Conservation (phyloP, 2,888 invertebrate genomes). For the Nineta flava region DNA sequence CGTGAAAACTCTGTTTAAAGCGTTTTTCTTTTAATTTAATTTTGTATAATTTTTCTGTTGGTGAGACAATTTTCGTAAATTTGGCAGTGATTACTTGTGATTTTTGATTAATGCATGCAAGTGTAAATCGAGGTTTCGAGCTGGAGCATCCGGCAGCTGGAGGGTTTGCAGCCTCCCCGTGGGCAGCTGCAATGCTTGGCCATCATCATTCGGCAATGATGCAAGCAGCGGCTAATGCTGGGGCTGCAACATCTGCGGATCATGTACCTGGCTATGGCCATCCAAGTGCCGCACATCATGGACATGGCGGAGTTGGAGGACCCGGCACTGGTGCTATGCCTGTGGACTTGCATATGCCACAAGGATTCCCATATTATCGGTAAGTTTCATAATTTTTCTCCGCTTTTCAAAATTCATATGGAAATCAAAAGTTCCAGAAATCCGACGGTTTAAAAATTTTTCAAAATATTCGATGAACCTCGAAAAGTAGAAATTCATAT, state of each 20-base stretch:
- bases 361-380: conserved; percentile 85
- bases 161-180: conserved; percentile 58
- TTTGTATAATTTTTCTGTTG: too few relatives aligned
- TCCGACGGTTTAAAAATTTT: too few relatives aligned
- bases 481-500: too few relatives aligned
- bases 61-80: too few relatives aligned
- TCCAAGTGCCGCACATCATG: conserved; percentile 38
- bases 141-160: conserved; percentile 64
- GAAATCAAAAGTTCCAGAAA: too few relatives aligned
- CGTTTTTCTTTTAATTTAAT: too few relatives aligned
- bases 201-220: conserved; percentile 33
- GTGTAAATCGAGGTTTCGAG: conserved; percentile 25
- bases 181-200: conserved; percentile 57
- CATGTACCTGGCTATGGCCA: conserved; percentile 45
- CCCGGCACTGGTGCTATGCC: conserved; percentile 51
- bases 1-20: too few relatives aligned
- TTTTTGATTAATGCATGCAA: conserved; percentile 6
- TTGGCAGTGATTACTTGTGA: neutral
- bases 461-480: too few relatives aligned
- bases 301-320: conserved; percentile 33
- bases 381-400: conserved; percentile 30
- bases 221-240: conserved; percentile 29
- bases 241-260: conserved; percentile 23
- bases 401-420: too few relatives aligned
- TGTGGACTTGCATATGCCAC: conserved; percentile 85